Percentiles rank a stretch among this genome's conserved stretches.
Evolutionary conservation across 2,113 vertebrate species (phyloP).

Genomic region (Cranoglanis bouderius): DNA sequence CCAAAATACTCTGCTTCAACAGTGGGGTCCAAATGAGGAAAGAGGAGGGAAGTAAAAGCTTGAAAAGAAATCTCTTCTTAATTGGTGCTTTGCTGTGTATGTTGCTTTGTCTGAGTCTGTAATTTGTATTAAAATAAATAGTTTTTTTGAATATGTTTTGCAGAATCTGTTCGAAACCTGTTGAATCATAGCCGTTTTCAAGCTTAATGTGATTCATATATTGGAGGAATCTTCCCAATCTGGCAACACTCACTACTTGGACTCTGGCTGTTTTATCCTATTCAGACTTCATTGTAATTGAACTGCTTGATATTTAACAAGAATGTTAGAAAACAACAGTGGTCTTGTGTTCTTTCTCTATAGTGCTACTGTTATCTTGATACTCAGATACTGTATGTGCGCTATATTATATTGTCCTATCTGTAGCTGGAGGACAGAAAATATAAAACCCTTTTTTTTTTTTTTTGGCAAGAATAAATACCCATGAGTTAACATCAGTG

Average conservation of each 20-base stretch:
- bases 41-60: neutral
- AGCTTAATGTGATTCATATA: neutral
- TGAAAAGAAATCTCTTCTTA: neutral
- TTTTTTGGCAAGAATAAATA: neutral
- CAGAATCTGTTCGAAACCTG: neutral
- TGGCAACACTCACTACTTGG: neutral
- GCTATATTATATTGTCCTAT: neutral
- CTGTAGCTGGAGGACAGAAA: neutral
- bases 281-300: constrained; percentile 9
- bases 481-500: neutral
- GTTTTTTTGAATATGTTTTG: neutral
- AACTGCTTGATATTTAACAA: constrained; percentile 7
- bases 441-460: neutral
- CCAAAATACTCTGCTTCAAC: neutral
- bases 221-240: neutral
- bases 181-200: neutral
- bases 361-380: neutral
- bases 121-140: neutral
- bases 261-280: neutral
- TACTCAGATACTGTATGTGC: no score
- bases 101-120: neutral
- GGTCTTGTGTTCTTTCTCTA: constrained; percentile 9
- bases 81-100: neutral
- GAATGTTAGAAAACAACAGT: neutral
- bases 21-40: neutral